Percentiles rank a stretch among this genome's conserved stretches.
phyloP scores from a whole-genome alignment of 2,888 invertebrate species.

The Dasysyrphus albostriatus region DNA sequence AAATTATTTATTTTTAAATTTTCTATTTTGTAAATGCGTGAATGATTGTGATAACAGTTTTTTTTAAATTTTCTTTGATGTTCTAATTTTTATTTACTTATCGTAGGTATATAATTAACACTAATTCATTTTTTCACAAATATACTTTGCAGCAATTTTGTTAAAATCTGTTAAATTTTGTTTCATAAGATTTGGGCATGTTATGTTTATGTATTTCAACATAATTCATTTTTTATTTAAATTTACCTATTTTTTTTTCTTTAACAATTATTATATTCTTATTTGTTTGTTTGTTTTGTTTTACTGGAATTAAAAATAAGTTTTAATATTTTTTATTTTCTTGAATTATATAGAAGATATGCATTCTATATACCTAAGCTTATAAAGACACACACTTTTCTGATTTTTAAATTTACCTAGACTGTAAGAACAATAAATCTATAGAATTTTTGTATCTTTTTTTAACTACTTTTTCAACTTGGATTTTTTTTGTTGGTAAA shows the following conservation, averaged over 20 bases:
- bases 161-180: slow-evolving; percentile 77
- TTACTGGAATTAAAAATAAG: slow-evolving; percentile 54
- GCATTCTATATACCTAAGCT: slow-evolving; percentile 36
- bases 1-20: not conserved
- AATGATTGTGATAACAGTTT: slow-evolving; percentile 53
- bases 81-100: slow-evolving; percentile 17
- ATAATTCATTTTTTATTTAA: slow-evolving; percentile 58
- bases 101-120: slow-evolving; percentile 48
- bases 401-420: not conserved
- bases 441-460: slow-evolving; percentile 33
- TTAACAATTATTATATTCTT: slow-evolving; percentile 51
- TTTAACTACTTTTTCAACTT: slow-evolving; percentile 1
- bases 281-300: slow-evolving; percentile 32
- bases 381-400: slow-evolving; percentile 39
- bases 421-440: slow-evolving; percentile 5
- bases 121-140: slow-evolving; percentile 57
- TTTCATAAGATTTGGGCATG: slow-evolving; percentile 84
- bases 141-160: slow-evolving; percentile 64
- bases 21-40: slow-evolving; percentile 27
- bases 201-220: slow-evolving; percentile 77
- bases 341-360: slow-evolving; percentile 22
- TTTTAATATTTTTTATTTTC: slow-evolving; percentile 35
- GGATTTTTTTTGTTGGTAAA: not conserved
- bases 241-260: slow-evolving; percentile 62
- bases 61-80: slow-evolving; percentile 44